Percentiles rank a stretch among this genome's conserved stretches.
These are phyloP conservation scores for Arctia plantaginis DNA, from an alignment of 2,888 invertebrate species.

Conservation along the genomic window DNA sequence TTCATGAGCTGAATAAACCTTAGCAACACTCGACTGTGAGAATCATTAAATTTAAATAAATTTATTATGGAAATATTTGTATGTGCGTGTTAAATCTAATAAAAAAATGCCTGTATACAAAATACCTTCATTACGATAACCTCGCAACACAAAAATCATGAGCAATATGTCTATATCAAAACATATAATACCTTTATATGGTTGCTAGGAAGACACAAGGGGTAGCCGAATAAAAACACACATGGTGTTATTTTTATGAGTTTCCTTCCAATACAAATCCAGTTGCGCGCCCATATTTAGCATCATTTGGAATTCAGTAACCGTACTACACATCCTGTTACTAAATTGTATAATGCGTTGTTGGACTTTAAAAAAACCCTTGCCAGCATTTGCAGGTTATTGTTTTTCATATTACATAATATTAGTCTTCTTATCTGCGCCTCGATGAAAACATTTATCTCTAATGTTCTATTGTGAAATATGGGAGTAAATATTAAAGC, in stretches of 20 bases:
- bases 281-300: constrained; percentile 26
- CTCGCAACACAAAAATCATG: not conserved
- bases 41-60: too few relatives aligned
- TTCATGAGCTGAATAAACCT: too few relatives aligned
- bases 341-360: constrained; percentile 39
- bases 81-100: too few relatives aligned
- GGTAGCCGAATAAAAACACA: not conserved
- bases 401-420: not conserved
- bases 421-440: too few relatives aligned
- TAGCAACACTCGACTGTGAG: too few relatives aligned
- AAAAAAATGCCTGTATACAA: not conserved
- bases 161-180: not conserved
- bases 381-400: not conserved
- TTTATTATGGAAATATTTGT: too few relatives aligned
- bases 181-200: not conserved
- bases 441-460: too few relatives aligned
- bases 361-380: constrained; percentile 26
- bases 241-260: constrained; percentile 65
- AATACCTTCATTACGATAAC: not conserved
- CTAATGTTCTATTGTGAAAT: not conserved
- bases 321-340: constrained; percentile 40
- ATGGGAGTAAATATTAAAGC: not conserved
- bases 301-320: constrained; percentile 42
- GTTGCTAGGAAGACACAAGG: not conserved
- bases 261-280: constrained; percentile 48